A percentile compares a stretch with the other conserved stretches of the same genome.
phyloP scores from a whole-genome alignment of 2,113 vertebrate species.

The Ameiurus melas region DNA sequence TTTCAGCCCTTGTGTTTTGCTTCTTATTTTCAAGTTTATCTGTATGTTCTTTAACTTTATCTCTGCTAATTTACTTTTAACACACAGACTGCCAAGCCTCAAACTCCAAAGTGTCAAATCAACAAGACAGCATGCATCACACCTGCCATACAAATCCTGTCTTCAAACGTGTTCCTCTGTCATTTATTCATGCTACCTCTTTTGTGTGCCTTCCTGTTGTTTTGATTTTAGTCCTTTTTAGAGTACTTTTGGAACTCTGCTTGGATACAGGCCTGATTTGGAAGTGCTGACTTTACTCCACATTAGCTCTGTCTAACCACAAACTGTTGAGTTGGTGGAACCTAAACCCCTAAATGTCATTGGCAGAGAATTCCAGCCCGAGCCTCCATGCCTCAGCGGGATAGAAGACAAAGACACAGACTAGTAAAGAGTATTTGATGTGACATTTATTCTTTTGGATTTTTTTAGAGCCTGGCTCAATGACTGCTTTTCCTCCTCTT shows the following conservation, averaged over 20 bases:
- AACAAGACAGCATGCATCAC: conserved; percentile 37
- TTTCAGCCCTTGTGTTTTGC: background rate
- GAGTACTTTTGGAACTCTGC: conserved; percentile 48
- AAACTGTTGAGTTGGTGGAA: conserved; percentile 5
- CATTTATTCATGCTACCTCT: conserved; percentile 61
- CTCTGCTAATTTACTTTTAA: conserved; percentile 41
- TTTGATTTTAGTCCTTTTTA: conserved; percentile 36
- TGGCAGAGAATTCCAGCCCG: conserved; percentile 41
- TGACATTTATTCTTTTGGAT: conserved; percentile 57
- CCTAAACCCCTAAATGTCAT: conserved; percentile 5
- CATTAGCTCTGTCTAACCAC: conserved; percentile 35
- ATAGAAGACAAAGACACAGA: conserved; percentile 46
- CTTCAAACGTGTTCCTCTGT: conserved; percentile 45
- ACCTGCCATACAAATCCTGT: conserved; percentile 6
- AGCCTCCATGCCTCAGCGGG: conserved; percentile 52
- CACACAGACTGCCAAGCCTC: conserved; percentile 2
- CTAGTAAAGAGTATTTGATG: conserved; percentile 53
- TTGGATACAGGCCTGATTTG: conserved; percentile 54
- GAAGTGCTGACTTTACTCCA: conserved; percentile 20
- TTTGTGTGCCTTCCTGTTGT: conserved; percentile 42
- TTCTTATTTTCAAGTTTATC: conserved; percentile 23
- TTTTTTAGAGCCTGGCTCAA: conserved; percentile 35
- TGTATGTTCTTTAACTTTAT: background rate
- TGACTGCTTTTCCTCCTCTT: conserved; percentile 8
- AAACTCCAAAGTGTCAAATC: conserved; percentile 33